phyloP scores from a whole-genome alignment of 1,140 invertebrate genomes.

The Pygmarrhopalites habei region DNA sequence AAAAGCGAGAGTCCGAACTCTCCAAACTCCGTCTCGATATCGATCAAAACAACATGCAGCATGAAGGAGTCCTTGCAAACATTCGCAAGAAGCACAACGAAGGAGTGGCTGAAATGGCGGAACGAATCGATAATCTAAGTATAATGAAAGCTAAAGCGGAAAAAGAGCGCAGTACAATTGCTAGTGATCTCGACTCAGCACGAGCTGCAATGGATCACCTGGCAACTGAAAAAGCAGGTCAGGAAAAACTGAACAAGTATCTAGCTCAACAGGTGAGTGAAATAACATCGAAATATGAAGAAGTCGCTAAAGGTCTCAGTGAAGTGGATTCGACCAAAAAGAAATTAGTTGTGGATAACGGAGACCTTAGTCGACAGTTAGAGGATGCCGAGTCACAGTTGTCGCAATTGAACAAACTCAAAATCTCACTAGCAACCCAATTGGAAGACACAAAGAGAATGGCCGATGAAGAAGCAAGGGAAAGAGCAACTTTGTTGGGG shows the following conservation, averaged over 20 bases:
- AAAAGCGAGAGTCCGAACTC: slow-evolving; percentile 97
- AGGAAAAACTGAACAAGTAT: slow-evolving; percentile 95
- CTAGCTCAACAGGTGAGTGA: slow-evolving; percentile 90
- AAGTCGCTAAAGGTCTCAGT: slow-evolving; percentile 86
- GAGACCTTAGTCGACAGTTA: slow-evolving; percentile 84
- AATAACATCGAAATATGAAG: slow-evolving; percentile 89
- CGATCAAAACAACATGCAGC: slow-evolving; percentile 96
- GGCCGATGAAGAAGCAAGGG: slow-evolving; percentile 86
- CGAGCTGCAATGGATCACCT: slow-evolving; percentile 80
- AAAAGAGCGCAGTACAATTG: slow-evolving; percentile 77
- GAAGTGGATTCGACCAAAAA: slow-evolving; percentile 87
- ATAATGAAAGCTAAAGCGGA: slow-evolving; percentile 97
- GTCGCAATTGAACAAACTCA: slow-evolving; percentile 92
- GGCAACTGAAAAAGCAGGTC: slow-evolving; percentile 86
- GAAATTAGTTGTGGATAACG: slow-evolving; percentile 93
- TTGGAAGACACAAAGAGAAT: slow-evolving; percentile 86
- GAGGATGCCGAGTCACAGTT: slow-evolving; percentile 97
- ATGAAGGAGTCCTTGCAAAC: slow-evolving; percentile 88
- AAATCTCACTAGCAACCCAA: slow-evolving; percentile 84
- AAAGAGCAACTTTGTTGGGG: slow-evolving; percentile 78
- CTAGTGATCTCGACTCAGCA: slow-evolving; percentile 83
- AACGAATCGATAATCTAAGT: slow-evolving; percentile 98
- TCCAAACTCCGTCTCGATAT: slow-evolving; percentile 95
- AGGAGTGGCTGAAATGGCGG: slow-evolving; percentile 97
- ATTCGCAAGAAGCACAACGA: too few relatives aligned